These are phyloP conservation scores for Erpobdella octoculata DNA, from an alignment of 2,888 invertebrate genomes.

Conservation along the genomic window DNA sequence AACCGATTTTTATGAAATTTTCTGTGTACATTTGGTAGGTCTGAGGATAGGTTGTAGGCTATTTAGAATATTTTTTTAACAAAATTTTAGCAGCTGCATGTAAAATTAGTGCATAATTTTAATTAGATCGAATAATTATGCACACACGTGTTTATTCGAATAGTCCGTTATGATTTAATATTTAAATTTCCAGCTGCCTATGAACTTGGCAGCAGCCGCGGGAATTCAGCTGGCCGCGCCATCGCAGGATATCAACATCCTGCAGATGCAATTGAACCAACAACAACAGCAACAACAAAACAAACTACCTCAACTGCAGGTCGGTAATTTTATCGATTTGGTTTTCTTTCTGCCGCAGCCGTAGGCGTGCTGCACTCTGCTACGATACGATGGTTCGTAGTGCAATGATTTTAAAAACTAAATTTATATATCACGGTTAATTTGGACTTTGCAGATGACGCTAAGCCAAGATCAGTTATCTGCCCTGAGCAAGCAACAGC, in stretches of 20 bases:
- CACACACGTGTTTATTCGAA: no score
- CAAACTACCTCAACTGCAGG: neutral
- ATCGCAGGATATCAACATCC: neutral
- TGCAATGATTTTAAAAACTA: neutral
- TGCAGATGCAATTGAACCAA: slow-evolving; percentile 4
- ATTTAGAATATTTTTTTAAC: no score
- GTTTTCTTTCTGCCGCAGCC: neutral
- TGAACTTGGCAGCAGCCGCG: neutral
- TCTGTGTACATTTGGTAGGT: no score
- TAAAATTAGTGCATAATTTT: no score
- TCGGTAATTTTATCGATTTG: neutral
- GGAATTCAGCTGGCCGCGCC: neutral
- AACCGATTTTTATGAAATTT: no score
- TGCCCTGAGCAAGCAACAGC: neutral
- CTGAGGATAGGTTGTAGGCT: no score
- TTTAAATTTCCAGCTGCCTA: neutral
- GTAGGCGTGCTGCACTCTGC: neutral
- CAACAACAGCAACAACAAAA: neutral
- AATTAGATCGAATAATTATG: no score
- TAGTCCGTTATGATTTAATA: no score
- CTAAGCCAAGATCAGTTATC: neutral
- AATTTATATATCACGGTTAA: neutral
- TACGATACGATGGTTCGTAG: neutral
- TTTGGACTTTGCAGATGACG: neutral
- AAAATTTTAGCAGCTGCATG: no score